Percentiles rank a stretch among this genome's conserved stretches.
Evolutionary conservation across 1,140 invertebrate genomes (phyloP).

Genomic region (Atta cephalotes): DNA sequence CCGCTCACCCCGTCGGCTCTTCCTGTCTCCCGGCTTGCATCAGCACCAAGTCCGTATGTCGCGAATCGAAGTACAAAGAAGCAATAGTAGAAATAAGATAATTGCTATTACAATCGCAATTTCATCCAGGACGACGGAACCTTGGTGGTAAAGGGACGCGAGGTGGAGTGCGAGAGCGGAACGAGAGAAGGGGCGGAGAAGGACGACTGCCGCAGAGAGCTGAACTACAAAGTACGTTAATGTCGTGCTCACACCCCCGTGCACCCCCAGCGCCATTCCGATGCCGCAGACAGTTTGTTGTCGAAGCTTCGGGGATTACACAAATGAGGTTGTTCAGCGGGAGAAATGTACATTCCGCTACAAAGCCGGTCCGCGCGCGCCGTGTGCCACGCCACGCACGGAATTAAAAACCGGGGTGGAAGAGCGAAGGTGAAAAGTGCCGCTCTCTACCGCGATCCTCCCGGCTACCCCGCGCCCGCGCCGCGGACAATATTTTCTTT

Average conservation of each 20-base stretch:
- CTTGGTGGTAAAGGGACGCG: conserved; percentile 32
- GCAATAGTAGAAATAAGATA: conserved; percentile 80
- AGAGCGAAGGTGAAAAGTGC: conserved; percentile 71
- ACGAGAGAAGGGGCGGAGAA: conserved; percentile 16
- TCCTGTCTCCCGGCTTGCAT: conserved; percentile 65
- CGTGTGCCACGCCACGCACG: conserved; percentile 64
- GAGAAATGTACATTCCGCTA: conserved; percentile 76
- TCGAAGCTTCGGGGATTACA: conserved; percentile 79
- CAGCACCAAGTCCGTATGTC: conserved; percentile 68
- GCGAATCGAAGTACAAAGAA: conserved; percentile 76
- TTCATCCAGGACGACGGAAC: conserved; percentile 71
- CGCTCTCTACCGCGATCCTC: conserved; percentile 66
- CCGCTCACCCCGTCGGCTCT: neutral
- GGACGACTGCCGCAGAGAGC: conserved; percentile 65
- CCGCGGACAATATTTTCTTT: conserved; percentile 76
- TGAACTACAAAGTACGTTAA: conserved; percentile 80
- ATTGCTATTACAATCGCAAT: conserved; percentile 83
- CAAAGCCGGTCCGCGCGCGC: conserved; percentile 69
- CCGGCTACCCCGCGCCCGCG: conserved; percentile 23
- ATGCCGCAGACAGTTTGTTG: conserved; percentile 77
- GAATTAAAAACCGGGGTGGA: conserved; percentile 69
- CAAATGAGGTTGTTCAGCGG: conserved; percentile 79
- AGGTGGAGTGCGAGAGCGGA: neutral
- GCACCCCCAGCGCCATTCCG: conserved; percentile 58
- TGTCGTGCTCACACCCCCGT: conserved; percentile 74